Evolutionary conservation across 2,113 vertebrate species (phyloP), one percentile per base, ranked within the genome.

Genomic region (Myiagra hebetior): DNA sequence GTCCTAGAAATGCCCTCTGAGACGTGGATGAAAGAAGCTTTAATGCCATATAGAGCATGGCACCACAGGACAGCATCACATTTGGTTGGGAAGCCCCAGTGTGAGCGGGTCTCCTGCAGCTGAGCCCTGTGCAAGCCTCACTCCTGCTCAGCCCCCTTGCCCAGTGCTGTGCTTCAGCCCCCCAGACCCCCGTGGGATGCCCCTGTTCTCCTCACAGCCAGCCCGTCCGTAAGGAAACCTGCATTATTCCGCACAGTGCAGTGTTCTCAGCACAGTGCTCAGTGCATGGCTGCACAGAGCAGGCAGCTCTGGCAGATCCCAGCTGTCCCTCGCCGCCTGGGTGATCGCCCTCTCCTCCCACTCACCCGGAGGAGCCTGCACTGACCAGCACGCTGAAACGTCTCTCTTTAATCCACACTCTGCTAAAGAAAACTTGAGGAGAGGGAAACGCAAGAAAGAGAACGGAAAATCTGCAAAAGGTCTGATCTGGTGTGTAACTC

Each of bases 301-400:
- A 55, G 49, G 27, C 1, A 1, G 19, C 56, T 70, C 4, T 4
- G 23, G 52, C 46, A 82, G 65, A 46, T 33, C 6, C 4, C 4
- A 2, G 23, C 35, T 9, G 0, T 21, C 22, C 30, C 19, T 41
- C 5, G 1, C 63, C 0, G 0, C 0, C 2, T 1, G 3, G 12
- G 24, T 6, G 12, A 12, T 2, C 15, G 42, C 6, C 30, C 16
- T 64, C 37, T 77, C 20, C 50, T 52, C 31, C n/a, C 35, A 39
- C 8, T 33, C 30, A 15, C 14, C 18, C 13, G 0, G 20, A 46
- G 22, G 11, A 88, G n/a, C 8, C 39, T 8, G 31, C 15, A 26
- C 57, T 55, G 52, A 31, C 2, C 10, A 9, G 55, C 23, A 30
- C 5, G 1, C 28, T 7, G 12, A 53, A 52, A 20, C 2, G 3